Percentiles rank a stretch among this genome's conserved stretches.
Conservation (phyloP, 64 coral and sea anemone species). For the Pocillopora damicornis region DNA sequence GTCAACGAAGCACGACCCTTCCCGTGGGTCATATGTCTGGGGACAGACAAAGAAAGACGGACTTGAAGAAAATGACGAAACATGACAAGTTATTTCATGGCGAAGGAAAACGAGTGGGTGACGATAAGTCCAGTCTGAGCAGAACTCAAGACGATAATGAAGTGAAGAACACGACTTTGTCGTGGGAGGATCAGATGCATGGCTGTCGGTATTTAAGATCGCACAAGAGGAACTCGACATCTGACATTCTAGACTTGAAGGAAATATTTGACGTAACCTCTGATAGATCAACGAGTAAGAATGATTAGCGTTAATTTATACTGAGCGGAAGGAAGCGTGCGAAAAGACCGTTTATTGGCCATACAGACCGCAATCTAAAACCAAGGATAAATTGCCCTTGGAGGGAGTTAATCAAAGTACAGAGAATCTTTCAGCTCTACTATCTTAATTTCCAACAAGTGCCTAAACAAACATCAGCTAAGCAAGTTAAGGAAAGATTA, state of each 20-base stretch:
- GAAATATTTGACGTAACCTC: constrained; percentile 22
- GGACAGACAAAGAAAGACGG: constrained; percentile 21
- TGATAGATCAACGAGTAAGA: constrained; percentile 4
- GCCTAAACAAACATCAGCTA: too few species aligned
- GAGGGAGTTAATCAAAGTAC: too few species aligned
- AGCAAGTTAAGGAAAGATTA: too few species aligned
- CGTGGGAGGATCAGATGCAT: constrained; percentile 18
- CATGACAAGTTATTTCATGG: constrained; percentile 8
- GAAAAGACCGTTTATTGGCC: too few species aligned
- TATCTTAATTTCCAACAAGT: too few species aligned
- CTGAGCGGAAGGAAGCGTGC: too few species aligned
- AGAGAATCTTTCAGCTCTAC: too few species aligned
- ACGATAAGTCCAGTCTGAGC: not conserved
- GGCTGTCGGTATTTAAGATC: constrained; percentile 15
- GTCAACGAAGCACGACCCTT: constrained; percentile 27
- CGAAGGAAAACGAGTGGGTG: constrained; percentile 24
- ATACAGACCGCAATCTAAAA: too few species aligned
- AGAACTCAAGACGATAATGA: not conserved
- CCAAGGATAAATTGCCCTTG: too few species aligned
- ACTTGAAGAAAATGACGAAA: constrained; percentile 21
- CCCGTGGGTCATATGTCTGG: constrained; percentile 14
- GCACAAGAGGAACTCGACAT: constrained; percentile 26
- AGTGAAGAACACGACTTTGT: not conserved
- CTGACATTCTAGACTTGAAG: not conserved
- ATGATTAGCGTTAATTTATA: too few species aligned